These are phyloP conservation scores for Puffinus mauretanicus DNA, from an alignment of 2,113 vertebrate genomes.

Conservation along the genomic window DNA sequence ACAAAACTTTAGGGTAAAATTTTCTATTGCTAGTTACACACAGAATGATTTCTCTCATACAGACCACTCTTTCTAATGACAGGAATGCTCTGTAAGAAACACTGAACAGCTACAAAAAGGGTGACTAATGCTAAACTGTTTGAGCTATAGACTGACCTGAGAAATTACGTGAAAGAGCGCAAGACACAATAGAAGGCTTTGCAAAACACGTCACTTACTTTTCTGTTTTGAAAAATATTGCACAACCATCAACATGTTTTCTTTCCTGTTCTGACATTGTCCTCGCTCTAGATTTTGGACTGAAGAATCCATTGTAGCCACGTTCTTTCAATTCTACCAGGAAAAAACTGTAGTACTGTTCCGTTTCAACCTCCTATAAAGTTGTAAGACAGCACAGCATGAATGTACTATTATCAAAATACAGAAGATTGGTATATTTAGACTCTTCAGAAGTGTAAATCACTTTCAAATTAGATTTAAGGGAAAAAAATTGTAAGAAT, in stretches of 20 bases:
- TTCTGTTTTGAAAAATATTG: conserved; percentile 94
- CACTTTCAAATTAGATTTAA: conserved; percentile 45
- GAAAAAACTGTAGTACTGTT: conserved; percentile 97
- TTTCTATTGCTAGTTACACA: background rate
- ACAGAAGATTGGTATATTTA: background rate
- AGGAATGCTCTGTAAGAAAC: background rate
- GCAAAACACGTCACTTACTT: conserved; percentile 79
- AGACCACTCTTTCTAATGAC: background rate
- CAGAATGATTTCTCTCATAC: background rate
- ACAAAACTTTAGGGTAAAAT: background rate
- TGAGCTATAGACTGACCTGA: background rate
- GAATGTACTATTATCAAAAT: background rate
- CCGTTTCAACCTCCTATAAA: conserved; percentile 93
- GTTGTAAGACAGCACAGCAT: conserved; percentile 33
- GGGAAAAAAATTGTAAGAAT: background rate
- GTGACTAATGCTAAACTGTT: background rate
- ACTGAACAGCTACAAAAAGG: background rate
- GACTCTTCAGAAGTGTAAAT: conserved; percentile 39
- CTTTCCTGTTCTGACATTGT: conserved; percentile 98
- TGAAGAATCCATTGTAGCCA: conserved; percentile 97
- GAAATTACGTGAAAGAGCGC: background rate
- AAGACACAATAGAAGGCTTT: background rate
- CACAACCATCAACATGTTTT: conserved; percentile 96
- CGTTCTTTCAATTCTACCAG: conserved; percentile 94
- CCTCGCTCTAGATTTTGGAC: conserved; percentile 95